Evolutionary conservation across 2,113 vertebrate genomes (phyloP), one percentile per base, ranked within the genome.

Genomic region (Ammodytes dubius): DNA sequence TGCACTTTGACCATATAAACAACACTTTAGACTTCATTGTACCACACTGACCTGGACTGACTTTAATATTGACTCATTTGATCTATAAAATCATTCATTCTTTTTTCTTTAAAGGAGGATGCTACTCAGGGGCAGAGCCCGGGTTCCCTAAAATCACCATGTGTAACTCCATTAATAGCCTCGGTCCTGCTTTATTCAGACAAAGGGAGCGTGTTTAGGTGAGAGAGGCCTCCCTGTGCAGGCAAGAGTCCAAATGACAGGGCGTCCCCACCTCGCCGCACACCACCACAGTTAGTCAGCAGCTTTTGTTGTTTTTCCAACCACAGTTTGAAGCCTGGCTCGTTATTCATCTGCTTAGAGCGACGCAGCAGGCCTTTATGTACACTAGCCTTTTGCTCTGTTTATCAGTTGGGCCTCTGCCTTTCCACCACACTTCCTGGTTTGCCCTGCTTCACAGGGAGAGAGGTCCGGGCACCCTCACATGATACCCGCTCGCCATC

Each of bases 241-340:
- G 69, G 60, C 77, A 71, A 42, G 46, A 77, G 69, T 39, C 70
- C 72, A 91, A 91, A 92, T 83, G 66, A 84, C 72, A 85, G 83
- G 86, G 80, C 59, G 75, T 91, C 88, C 91, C 88, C 84, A 42
- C 87, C 80, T 78, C 64, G 35, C 84, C 81, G 61, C 77, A 87
- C 81, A 83, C 87, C 83, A 65, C 80, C 88, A 65, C 86, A 88
- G 82, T 92, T 94, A 90, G 87, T 94, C 89, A 94, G 93, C 90
- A 92, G 91, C 91, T 93, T 92, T 92, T 92, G 87, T 94, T 92
- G 86, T 91, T 91, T 27, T 94, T 89, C 92, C 87, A 47, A 88
- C 93, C 93, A 84, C 91, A 92, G 93, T 94, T 94, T 94, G 86
- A 81, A 90, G 84, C 71, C 76, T 2, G 70, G 61, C 82, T 92